phyloP scores from a whole-genome alignment of 2,797 vertebrate genomes.

The Capromys pilorides region DNA sequence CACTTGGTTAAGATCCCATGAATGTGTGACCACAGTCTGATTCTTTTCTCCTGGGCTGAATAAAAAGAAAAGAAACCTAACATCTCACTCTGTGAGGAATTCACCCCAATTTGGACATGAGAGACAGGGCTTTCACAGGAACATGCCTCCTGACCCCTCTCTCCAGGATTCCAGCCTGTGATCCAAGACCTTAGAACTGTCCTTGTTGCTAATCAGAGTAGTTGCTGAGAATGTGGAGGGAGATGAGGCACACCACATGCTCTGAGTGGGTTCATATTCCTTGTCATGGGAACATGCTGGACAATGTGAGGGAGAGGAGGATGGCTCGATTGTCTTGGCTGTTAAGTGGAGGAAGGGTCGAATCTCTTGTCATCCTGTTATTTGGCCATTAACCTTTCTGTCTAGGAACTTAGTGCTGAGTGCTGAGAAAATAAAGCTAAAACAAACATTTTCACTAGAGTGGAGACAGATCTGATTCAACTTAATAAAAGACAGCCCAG shows the following conservation, averaged over 20 bases:
- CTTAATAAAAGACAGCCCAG: neutral
- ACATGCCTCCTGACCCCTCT: neutral
- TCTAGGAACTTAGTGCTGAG: neutral
- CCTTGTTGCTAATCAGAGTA: neutral
- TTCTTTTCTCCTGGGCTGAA: neutral
- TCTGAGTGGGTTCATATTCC: neutral
- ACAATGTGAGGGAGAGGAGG: neutral
- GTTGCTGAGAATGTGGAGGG: neutral
- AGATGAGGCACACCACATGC: neutral
- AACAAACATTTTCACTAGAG: neutral
- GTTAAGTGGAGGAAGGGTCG: neutral
- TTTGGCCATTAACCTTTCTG: conserved; percentile 26
- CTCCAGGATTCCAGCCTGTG: neutral
- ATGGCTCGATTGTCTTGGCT: neutral
- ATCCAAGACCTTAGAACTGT: conserved; percentile 17
- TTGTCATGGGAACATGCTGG: neutral
- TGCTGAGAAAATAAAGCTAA: neutral
- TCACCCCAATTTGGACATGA: neutral
- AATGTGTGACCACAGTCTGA: neutral
- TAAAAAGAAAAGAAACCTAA: neutral
- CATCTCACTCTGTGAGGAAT: neutral
- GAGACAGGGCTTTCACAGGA: neutral
- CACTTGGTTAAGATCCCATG: neutral
- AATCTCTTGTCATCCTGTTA: neutral
- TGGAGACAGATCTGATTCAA: neutral